A percentile compares a stretch with the other conserved stretches of the same genome.
phyloP scores from a whole-genome alignment of 2,888 invertebrate species.

The Griposia aprilina region DNA sequence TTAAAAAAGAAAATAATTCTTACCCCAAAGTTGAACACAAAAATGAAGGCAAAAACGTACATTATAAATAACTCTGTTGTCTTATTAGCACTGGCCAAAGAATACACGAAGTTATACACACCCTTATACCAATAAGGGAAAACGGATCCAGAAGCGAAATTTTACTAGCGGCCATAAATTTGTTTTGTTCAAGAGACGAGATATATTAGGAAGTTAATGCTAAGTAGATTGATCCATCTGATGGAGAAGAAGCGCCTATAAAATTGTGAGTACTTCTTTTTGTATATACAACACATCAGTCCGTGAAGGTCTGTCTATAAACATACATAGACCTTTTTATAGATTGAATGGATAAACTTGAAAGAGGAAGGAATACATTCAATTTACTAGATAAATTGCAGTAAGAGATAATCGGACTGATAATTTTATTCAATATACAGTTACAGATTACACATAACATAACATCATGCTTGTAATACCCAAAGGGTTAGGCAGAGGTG shows the following conservation, averaged over 20 bases:
- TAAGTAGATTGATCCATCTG: slow-evolving; percentile 67
- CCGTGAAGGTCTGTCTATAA: slow-evolving; percentile 29
- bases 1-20: background rate
- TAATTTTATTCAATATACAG: background rate
- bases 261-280: slow-evolving; percentile 47
- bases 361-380: background rate
- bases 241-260: slow-evolving; percentile 44
- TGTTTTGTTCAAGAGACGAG: slow-evolving; percentile 64
- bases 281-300: slow-evolving; percentile 34
- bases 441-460: background rate
- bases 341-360: slow-evolving; percentile 29
- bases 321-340: slow-evolving; percentile 44
- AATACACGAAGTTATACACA: slow-evolving; percentile 33
- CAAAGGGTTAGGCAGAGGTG: background rate
- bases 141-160: slow-evolving; percentile 53
- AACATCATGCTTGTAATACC: background rate
- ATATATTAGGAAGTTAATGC: slow-evolving; percentile 66
- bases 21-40: background rate
- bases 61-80: background rate
- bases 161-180: slow-evolving; percentile 66
- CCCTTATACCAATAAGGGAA: slow-evolving; percentile 57
- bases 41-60: background rate
- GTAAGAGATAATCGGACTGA: background rate
- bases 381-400: slow-evolving; percentile 9
- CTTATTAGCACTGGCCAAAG: slow-evolving; percentile 19